Evolutionary conservation across 2,113 vertebrate genomes (phyloP).

Genomic region (Hippoglossus stenolepis): DNA sequence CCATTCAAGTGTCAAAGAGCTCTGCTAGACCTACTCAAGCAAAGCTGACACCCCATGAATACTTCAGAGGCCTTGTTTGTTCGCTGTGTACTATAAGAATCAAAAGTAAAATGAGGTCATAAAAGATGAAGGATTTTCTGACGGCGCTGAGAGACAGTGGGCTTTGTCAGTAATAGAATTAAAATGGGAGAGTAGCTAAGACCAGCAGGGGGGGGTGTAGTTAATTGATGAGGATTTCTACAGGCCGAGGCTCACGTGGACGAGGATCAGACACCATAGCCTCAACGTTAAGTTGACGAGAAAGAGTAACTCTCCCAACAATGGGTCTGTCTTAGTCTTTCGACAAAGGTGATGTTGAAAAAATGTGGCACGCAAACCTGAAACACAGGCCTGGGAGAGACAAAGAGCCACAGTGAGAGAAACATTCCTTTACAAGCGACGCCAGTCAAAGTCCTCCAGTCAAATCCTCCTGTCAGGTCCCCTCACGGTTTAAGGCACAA

Average conservation of each 20-base stretch:
- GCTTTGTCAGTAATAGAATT: conserved; percentile 29
- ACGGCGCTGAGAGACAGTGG: conserved; percentile 20
- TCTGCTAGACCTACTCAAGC: conserved; percentile 1
- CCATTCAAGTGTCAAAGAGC: conserved; percentile 5
- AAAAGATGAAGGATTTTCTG: not conserved
- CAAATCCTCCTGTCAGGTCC: conserved; percentile 2
- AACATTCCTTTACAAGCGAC: not conserved
- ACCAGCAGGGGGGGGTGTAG: not conserved
- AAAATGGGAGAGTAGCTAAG: conserved; percentile 26
- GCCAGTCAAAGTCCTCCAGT: not conserved
- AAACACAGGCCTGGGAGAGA: not conserved
- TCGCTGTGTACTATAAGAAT: not conserved
- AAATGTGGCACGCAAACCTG: not conserved
- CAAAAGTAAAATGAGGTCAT: not conserved
- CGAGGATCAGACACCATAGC: conserved; percentile 9
- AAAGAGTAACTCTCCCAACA: conserved; percentile 14
- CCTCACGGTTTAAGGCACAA: conserved; percentile 12
- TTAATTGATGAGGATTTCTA: conserved; percentile 39
- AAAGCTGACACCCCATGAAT: not conserved
- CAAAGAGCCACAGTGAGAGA: conserved; percentile 6
- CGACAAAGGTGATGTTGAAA: not conserved
- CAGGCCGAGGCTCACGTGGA: not conserved
- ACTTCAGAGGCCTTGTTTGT: not conserved
- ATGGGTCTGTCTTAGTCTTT: not conserved
- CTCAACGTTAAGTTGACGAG: not conserved